Evolutionary conservation across 2,113 vertebrate genomes (phyloP).

Genomic region (Fulmarus glacialis): DNA sequence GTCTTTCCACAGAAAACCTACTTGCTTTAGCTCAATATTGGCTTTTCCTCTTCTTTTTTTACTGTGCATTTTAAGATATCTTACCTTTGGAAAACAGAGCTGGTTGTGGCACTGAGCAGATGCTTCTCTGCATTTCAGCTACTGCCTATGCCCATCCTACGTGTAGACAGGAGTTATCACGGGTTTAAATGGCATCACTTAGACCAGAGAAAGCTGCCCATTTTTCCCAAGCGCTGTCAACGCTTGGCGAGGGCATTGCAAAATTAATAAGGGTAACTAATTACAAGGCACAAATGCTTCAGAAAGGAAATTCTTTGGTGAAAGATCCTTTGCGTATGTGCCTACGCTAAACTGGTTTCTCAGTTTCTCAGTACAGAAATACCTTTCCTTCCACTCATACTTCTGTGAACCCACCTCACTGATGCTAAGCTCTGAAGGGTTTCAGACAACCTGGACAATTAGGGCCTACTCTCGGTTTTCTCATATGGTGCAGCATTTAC

Average conservation of each 20-base stretch:
- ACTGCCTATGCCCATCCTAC: not conserved
- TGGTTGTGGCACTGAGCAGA: not conserved
- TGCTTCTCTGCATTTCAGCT: not conserved
- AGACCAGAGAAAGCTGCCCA: not conserved
- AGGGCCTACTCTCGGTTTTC: not conserved
- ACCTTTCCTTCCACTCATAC: not conserved
- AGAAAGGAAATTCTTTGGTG: not conserved
- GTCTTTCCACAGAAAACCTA: not conserved
- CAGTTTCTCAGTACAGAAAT: not conserved
- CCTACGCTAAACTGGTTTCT: not conserved
- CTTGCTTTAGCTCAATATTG: not conserved
- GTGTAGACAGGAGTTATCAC: fast-evolving
- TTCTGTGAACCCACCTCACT: not conserved
- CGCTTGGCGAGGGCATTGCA: not conserved
- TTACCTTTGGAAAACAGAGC: not conserved
- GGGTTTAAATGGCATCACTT: not conserved
- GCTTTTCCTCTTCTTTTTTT: not conserved
- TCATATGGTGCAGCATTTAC: not conserved
- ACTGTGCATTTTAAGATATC: not conserved
- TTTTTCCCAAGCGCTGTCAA: not conserved
- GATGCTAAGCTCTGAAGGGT: not conserved
- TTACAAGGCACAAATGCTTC: not conserved
- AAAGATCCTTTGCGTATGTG: not conserved
- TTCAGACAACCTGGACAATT: not conserved
- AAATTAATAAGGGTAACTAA: not conserved